Percentiles rank a stretch among this genome's conserved stretches.
Evolutionary conservation across 2,113 vertebrate species (phyloP).

Genomic region (Prunella fulvescens): DNA sequence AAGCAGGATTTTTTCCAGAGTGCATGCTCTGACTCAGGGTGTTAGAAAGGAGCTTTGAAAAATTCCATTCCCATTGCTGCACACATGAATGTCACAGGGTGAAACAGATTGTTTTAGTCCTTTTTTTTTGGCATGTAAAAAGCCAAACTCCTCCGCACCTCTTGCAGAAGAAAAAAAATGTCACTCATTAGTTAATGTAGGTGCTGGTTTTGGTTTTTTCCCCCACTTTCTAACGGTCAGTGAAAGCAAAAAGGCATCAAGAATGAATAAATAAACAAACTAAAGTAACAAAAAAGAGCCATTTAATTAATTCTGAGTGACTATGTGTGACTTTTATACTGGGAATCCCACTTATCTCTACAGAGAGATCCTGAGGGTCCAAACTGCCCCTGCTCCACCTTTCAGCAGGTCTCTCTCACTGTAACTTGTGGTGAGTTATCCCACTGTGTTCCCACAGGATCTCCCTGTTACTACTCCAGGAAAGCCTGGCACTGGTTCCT

Average conservation of each 20-base stretch:
- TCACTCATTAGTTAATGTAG: neutral
- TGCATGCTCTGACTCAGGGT: accelerated
- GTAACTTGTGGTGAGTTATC: neutral
- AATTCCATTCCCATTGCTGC: neutral
- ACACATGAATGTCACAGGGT: neutral
- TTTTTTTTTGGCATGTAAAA: neutral
- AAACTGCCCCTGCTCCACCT: neutral
- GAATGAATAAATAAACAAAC: neutral
- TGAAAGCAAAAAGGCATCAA: neutral
- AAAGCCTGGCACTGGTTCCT: neutral
- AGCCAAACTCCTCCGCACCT: neutral
- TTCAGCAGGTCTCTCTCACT: neutral
- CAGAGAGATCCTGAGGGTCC: neutral
- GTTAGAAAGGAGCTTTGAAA: neutral
- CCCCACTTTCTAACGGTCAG: neutral
- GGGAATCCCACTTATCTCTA: neutral
- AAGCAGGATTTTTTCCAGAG: neutral
- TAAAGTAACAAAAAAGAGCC: neutral
- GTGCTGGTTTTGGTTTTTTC: neutral
- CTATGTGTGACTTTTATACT: neutral
- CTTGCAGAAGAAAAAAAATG: neutral
- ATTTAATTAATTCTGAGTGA: neutral
- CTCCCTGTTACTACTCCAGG: neutral
- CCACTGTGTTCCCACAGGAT: neutral
- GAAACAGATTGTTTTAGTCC: neutral